Base-by-base conservation (phyloP, 2,888 invertebrate species). In the Tillus elongatus region DNA sequence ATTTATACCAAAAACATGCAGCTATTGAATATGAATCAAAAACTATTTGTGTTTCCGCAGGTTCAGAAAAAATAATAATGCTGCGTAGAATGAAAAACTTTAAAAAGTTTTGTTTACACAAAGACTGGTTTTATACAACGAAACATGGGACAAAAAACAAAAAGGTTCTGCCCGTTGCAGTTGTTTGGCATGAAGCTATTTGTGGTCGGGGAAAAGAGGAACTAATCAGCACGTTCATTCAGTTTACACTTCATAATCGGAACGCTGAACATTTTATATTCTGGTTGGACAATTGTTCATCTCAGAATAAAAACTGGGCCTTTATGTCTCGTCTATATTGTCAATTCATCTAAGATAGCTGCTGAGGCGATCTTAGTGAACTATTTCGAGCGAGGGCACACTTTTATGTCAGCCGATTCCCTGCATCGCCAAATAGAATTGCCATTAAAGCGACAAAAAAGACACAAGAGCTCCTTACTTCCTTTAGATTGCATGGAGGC, bases 11-110 rank as follows among this genome's bases (percentile, higher is more conserved):
- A n/a, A n/a, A n/a, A n/a, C n/a, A n/a, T n/a, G n/a, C n/a, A n/a
- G n/a, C n/a, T n/a, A n/a, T n/a, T n/a, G n/a, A n/a, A n/a, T n/a
- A n/a, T n/a, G n/a, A n/a, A n/a, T n/a, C n/a, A n/a, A 14, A 30
- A 28, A 35, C 14, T 11, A 14, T 39, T 19, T 27, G 36, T 15
- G 38, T 38, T 30, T 41, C 38, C n/a, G 41, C 34, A 11, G 36
- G 37, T 39, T 26, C 39, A 2, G 24, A 42, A 29, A 38, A 41
- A 16, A 33, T 37, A 3, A 39, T 39, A 27, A 39, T 39, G 24
- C 1, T 39, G 13, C 34, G 30, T 2, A 3, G 38, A 8, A 30
- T 34, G 11, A 30, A 38, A 3, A 15, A 14, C 16, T 38, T 38
- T 34, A 35, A 38, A 30, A 35, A 31, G 34, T 34, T 29, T 2